These are phyloP conservation scores for Thelohanellus kitauei DNA, from an alignment of 30 jellyfish, hydroid and myxozoan genomes.

Conservation along the genomic window DNA sequence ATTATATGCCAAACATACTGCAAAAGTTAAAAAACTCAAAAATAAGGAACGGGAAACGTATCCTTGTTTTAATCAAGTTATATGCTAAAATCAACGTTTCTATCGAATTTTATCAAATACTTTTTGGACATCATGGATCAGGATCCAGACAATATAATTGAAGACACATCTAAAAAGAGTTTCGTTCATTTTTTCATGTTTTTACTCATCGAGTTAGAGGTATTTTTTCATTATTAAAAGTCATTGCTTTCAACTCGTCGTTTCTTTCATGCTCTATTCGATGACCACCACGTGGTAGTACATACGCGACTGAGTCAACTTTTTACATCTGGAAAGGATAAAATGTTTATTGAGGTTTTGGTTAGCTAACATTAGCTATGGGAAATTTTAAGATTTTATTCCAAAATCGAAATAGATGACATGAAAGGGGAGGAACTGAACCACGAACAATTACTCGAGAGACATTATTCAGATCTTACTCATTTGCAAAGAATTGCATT, in stretches of 20 bases:
- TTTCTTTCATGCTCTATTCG: conserved; percentile 36
- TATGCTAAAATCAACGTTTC: conserved; percentile 1
- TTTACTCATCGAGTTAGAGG: background rate
- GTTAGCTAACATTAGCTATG: background rate
- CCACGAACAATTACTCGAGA: conserved; percentile 39
- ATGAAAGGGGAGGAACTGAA: conserved; percentile 26
- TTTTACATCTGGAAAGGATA: conserved; percentile 36
- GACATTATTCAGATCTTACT: conserved; percentile 37
- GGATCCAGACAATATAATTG: conserved; percentile 1
- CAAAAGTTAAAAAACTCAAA: background rate
- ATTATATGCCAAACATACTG: background rate
- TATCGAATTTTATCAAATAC: background rate
- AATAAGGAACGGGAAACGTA: background rate
- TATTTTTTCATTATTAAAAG: conserved; percentile 6
- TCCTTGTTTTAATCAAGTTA: background rate
- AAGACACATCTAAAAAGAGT: background rate
- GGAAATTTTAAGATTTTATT: background rate
- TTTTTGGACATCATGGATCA: background rate
- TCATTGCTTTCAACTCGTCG: conserved; percentile 65
- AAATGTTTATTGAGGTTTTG: background rate
- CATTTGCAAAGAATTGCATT: conserved; percentile 66
- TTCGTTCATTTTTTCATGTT: background rate
- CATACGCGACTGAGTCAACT: conserved; percentile 16
- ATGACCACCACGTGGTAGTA: conserved; percentile 82
- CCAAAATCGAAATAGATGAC: background rate